phyloP scores from a whole-genome alignment of 2,797 vertebrate species.

The Distichodus sexfasciatus region DNA sequence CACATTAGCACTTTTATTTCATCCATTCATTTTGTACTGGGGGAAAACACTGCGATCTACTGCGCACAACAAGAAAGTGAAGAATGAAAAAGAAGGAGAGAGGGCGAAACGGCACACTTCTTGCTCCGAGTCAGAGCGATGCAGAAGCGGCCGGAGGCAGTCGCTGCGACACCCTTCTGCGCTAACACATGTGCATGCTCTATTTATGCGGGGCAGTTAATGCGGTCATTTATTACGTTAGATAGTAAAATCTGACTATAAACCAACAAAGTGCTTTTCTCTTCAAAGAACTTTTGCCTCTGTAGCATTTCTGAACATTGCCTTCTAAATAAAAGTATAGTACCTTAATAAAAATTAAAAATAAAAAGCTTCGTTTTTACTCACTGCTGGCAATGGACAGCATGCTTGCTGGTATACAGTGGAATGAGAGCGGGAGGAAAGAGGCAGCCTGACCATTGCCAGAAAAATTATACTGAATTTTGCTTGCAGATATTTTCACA shows the following conservation, averaged over 20 bases:
- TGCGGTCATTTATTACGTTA: conserved; percentile 69
- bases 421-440: conserved; percentile 36
- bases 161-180: conserved; percentile 33
- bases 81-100: conserved; percentile 4
- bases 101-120: conserved; percentile 5
- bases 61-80: not conserved
- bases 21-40: conserved; percentile 34
- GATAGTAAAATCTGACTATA: conserved; percentile 70
- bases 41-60: not conserved
- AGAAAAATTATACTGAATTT: too few relatives aligned
- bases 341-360: conserved; percentile 32
- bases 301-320: conserved; percentile 55
- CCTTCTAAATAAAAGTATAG: conserved; percentile 42
- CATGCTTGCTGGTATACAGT: conserved; percentile 45
- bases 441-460: conserved; percentile 35
- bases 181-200: conserved; percentile 50
- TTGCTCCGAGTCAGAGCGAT: conserved; percentile 35
- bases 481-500: too few relatives aligned
- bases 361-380: conserved; percentile 53
- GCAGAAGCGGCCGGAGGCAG: conserved; percentile 26
- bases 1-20: conserved; percentile 32
- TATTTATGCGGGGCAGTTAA: conserved; percentile 59
- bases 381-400: conserved; percentile 47
- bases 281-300: conserved; percentile 64
- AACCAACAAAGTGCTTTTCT: conserved; percentile 66